Evolutionary conservation across 2,888 invertebrate genomes (phyloP), one percentile per base, ranked within the genome.

Genomic region (Stramonita haemastoma): DNA sequence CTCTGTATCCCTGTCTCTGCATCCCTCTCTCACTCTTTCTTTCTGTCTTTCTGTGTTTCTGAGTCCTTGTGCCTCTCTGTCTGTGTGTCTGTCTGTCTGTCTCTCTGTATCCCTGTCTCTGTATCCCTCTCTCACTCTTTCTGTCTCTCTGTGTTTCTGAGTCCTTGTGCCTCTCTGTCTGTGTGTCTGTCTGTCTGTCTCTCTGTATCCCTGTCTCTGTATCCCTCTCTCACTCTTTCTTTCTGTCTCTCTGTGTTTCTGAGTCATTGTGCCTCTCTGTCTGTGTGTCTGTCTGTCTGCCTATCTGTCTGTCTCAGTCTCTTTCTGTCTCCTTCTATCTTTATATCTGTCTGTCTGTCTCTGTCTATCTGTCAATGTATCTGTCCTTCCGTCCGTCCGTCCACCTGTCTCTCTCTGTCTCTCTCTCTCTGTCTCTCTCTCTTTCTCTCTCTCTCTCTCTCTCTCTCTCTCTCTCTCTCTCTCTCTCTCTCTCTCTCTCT

Each of bases 401-500:
- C 60, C 17, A 8, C 17, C 60, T 60, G 13, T 60, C 60, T 60
- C 60, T 60, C 60, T 60, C 60, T 60, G 13, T 60, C 60, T 60
- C n/a, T 73, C n/a, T 73, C 26, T 73, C n/a, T 73, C n/a, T 73
- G 6, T n/a, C 73, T 73, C n/a, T 73, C 73, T 73, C n/a, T 73
- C 26, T 73, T 26, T 73, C 73, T n/a, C 15, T 73, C 73, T 26
- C 15, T 73, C n/a, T 73, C 19, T 73, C n/a, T 73, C 15, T 73
- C 73, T n/a, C 19, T n/a, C 73, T n/a, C 19, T n/a, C 73, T n/a
- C 19, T n/a, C 73, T n/a, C 6, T n/a, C 73, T n/a, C 73, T 26
- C 73, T 8, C 73, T n/a, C 73, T n/a, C 73, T n/a, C 73, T n/a
- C 73, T n/a, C 73, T n/a, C 73, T n/a, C 73, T n/a, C 73, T n/a